A percentile compares a stretch with the other conserved stretches of the same genome.
Evolutionary conservation across 2,797 vertebrate species (phyloP).

Genomic region (Silurus lanzhouensis): DNA sequence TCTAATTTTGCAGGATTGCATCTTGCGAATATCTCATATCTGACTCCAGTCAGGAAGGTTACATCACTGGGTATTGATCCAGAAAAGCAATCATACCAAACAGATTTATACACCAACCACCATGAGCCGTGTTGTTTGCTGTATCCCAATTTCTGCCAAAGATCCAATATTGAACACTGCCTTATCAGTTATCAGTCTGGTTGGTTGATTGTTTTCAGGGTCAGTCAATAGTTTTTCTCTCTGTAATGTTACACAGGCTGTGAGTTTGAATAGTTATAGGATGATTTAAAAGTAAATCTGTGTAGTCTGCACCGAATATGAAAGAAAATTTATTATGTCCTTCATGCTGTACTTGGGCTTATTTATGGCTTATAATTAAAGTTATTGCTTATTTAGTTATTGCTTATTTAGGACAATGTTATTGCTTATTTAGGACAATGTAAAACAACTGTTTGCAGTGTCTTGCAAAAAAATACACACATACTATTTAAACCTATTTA

Average conservation of each 20-base stretch:
- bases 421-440: background rate
- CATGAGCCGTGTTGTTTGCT: conserved; percentile 28
- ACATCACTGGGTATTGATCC: conserved; percentile 36
- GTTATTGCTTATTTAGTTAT: background rate
- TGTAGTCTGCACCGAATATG: background rate
- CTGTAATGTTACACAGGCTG: conserved; percentile 36
- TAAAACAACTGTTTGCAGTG: background rate
- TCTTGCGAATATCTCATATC: conserved; percentile 18
- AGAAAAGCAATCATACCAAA: conserved; percentile 36
- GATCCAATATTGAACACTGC: conserved; percentile 44
- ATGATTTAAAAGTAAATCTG: background rate
- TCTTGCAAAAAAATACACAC: background rate
- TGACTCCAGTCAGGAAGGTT: conserved; percentile 30
- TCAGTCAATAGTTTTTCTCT: conserved; percentile 47
- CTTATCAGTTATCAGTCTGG: conserved; percentile 22
- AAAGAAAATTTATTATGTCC: background rate
- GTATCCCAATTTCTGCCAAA: conserved; percentile 42
- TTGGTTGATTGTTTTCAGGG: conserved; percentile 50
- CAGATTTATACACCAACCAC: conserved; percentile 37
- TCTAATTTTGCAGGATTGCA: conserved; percentile 12
- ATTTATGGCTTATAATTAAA: background rate
- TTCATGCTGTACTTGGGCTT: background rate
- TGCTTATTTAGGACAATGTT: too few relatives aligned
- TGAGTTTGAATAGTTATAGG: conserved; percentile 21
- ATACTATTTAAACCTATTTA: background rate